Evolutionary conservation across 64 coral and sea anemone genomes (phyloP), one percentile per base, ranked within the genome.

Genomic region (Orbicella faveolata): DNA sequence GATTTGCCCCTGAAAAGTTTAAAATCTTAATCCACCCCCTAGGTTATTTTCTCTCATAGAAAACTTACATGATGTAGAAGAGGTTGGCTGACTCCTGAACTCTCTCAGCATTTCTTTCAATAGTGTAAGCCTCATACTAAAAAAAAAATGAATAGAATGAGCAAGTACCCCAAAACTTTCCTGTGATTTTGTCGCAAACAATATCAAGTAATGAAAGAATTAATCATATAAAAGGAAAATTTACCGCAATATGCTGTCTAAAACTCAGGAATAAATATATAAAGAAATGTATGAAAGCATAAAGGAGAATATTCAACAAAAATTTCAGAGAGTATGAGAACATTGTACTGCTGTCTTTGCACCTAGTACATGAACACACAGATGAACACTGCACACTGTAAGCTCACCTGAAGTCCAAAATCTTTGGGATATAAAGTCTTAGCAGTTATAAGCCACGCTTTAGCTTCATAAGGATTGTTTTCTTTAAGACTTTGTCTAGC

Each of bases 81-180:
- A 99, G 85, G 36, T 91, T 88, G 64, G 97, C 97, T 70, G 97
- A 88, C 63, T 96, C 92, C 17, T 94, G 86, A 16, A 92, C 94
- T 88, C 91, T 91, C 63, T 93, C 93, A 9, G 92, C 94, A 94
- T 90, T 93, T 87, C 93, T 84, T 86, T 99, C 97, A 70, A 99
- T 94, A 54, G 87, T 96, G 80, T 99, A 99, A 19, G 97, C 94
- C 74, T 96, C 97, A 92, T 99, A 94, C 97, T 99, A 35, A 44
- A 87, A 72, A 19, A 9, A 76, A 36, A 34, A 17, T 2, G 75
- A 15, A 75, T 37, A 18, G 19, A 36, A 11, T 52, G 4, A 75
- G 20, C 36, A 15, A 21, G 6, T 52, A 26, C 7, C 14, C 26
- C 7, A 11, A 68, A 68, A 67, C 35, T 9, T 13, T 41, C 6